Evolutionary conservation across 2,797 vertebrate genomes (phyloP).

Genomic region (Ctenopoma kingsleyae): DNA sequence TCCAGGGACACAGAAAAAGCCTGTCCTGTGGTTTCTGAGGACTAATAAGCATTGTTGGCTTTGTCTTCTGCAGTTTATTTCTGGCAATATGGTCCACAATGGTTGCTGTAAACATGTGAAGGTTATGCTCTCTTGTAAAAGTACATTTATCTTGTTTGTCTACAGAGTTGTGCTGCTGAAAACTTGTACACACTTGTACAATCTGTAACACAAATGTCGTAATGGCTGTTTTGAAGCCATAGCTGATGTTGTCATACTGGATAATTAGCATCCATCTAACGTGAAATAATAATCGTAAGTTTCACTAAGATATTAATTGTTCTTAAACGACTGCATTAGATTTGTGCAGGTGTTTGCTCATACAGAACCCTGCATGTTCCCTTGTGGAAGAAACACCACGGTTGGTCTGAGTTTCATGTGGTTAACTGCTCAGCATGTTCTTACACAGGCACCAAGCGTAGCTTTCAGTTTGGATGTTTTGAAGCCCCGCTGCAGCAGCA

Average conservation of each 20-base stretch:
- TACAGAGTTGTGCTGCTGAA: background rate
- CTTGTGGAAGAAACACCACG: constrained; percentile 12
- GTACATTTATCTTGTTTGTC: background rate
- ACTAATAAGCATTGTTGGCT: background rate
- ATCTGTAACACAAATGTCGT: constrained; percentile 8
- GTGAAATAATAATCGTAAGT: constrained; percentile 5
- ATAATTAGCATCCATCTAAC: constrained; percentile 30
- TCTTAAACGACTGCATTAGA: background rate
- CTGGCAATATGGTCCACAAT: constrained; percentile 8
- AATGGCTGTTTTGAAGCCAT: constrained; percentile 7
- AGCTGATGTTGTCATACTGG: background rate
- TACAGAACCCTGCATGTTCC: constrained; percentile 8
- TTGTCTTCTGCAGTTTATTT: constrained; percentile 20
- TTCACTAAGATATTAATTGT: constrained; percentile 6
- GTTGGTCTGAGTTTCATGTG: constrained; percentile 37
- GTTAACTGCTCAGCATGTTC: constrained; percentile 34
- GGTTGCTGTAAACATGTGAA: constrained; percentile 9
- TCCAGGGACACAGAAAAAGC: constrained; percentile 16
- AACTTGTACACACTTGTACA: constrained; percentile 19
- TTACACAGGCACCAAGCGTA: constrained; percentile 24
- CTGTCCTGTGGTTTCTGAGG: constrained; percentile 17
- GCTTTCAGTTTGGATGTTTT: constrained; percentile 36
- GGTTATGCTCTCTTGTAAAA: background rate
- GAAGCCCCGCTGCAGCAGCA: constrained; percentile 32
- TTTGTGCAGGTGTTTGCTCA: constrained; percentile 18